Base-by-base conservation (phyloP, 1,140 invertebrate genomes). In the Lepidurus packardi region DNA sequence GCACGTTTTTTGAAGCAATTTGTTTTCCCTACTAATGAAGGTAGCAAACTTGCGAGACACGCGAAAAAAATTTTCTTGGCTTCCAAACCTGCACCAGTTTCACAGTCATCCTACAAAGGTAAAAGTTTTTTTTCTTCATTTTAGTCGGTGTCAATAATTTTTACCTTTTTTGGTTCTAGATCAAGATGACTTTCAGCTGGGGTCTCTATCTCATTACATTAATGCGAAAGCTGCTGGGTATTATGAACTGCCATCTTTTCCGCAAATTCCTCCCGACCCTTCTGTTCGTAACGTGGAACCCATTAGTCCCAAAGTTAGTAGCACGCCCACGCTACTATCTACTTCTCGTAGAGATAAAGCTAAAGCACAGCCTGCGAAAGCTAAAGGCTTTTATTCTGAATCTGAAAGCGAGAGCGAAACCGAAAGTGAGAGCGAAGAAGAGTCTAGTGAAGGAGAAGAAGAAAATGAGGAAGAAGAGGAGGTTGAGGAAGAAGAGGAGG, bases 121-220 rank as follows among this genome's bases (percentile, higher is more conserved):
- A 84, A 80, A 80, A 43, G 44, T 43, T 41, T 4, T 8, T 73
- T 16, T 44, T 34, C 44, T 21, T 6, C 42, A 6, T 44, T 6
- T 24, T 24, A n/a, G 1, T 24, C 5, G 6, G 6, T 24, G 53
- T n/a, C 4, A 24, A 73, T n/a, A 73, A 24, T 73, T 3, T 3
- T 3, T 2, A 73, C 16, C 73, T 7, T 78, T 80, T 75, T 82
- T 74, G 45, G 79, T 81, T 84, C 34, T 85, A 90, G 94, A 94
- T 81, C 87, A 92, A 16, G 92, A 95, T 81, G 90, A 93, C 80
- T 98, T 92, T 84, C 97, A 98, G 83, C 86, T 99, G 79, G 97
- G 97, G 0, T 96, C 96, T 8, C 86, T 99, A 41, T 98, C 97
- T 0, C 97, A 98, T 87, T 95, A 97, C 83, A 88, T 99, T 42